These are phyloP conservation scores for Brachyalestes nurse DNA, from an alignment of 2,797 vertebrate genomes.

Conservation along the genomic window DNA sequence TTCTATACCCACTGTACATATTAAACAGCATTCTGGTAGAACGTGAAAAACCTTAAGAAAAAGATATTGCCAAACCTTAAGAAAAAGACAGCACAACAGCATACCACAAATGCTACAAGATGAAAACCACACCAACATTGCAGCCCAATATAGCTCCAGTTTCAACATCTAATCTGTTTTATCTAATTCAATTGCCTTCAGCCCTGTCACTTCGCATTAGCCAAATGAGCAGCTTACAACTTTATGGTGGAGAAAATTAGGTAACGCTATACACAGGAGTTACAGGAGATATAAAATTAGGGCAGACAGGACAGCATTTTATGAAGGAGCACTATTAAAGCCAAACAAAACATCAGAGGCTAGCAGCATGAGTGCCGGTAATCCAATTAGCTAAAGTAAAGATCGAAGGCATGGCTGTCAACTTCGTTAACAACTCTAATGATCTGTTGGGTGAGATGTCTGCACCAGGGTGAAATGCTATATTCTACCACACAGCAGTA, in stretches of 20 bases:
- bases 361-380: conserved; percentile 68
- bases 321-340: conserved; percentile 74
- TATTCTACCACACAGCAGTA: conserved; percentile 8
- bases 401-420: conserved; percentile 67
- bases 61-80: background rate
- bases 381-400: conserved; percentile 77
- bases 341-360: conserved; percentile 73
- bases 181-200: conserved; percentile 70
- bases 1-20: too few species aligned
- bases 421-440: conserved; percentile 51
- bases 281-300: conserved; percentile 72
- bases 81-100: background rate
- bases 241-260: conserved; percentile 58
- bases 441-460: conserved; percentile 20
- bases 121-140: conserved; percentile 40
- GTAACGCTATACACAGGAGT: conserved; percentile 67
- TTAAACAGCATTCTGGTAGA: background rate
- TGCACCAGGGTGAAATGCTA: background rate
- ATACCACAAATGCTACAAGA: conserved; percentile 14
- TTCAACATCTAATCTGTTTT: conserved; percentile 68
- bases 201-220: conserved; percentile 74
- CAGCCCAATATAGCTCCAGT: conserved; percentile 31
- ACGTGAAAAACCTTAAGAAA: background rate
- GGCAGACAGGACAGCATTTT: conserved; percentile 75
- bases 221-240: conserved; percentile 60